Base-by-base conservation (phyloP, 2,797 vertebrate species). In the Manis crassicaudata region DNA sequence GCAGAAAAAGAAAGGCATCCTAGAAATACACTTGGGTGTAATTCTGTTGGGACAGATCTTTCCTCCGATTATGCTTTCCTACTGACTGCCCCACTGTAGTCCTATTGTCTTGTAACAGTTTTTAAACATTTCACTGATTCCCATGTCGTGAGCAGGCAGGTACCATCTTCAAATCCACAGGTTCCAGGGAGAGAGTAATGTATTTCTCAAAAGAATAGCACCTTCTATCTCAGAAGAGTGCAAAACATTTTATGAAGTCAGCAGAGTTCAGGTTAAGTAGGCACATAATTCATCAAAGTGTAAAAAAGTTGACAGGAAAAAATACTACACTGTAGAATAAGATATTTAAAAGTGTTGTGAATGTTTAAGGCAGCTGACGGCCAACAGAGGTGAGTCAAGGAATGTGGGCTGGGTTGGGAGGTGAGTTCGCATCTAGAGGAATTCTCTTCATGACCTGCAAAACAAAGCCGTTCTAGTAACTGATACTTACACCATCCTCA, bases 381-480 rank as follows among this genome's bases (percentile, higher is more conserved):
- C 97, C 96, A 87, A 63, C 52, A 21, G 7, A 94, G 95, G 89
- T 81, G 63, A 0, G 21, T 94, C 95, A 96, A 97, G 87, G 93
- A 95, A 97, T 96, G 96, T 85, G 17, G 17, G 97, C 95, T 98
- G 98, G 96, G 91, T 93, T 95, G 91, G 35, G 88, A 86, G 96
- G 73, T 96, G 92, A n/a, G 87, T 96, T 94, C 96, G 84, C 97
- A 97, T 94, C 92, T 95, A 97, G 63, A 97, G 65, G 93, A 96
- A 97, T 96, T 91, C 35, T 97, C 97, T 98, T 96, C 94, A 90
- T 88, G 88, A 97, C 98, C 98, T 99, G 98, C 81, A 99, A 99
- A 98, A 98, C 89, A 98, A 98, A 98, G 88, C 90, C 52, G 84
- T 84, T 90, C 93, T 92, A 94, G 93, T 98, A 94, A 98, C 52